These are phyloP conservation scores for Petrocephalus zakoni DNA, from an alignment of 2,113 vertebrate genomes.

Conservation along the genomic window DNA sequence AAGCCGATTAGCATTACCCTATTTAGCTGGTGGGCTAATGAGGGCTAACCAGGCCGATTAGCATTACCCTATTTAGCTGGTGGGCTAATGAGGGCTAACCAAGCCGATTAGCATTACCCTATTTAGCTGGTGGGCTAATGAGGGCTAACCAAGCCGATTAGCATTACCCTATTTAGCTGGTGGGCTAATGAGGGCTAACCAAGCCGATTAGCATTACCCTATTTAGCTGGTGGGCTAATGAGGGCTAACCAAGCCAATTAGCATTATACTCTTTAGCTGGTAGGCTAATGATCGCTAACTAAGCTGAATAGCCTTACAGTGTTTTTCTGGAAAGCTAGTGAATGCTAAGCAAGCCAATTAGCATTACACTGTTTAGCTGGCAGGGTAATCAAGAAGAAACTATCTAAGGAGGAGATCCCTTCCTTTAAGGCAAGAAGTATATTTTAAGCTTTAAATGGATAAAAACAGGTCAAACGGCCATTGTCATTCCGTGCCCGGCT, in stretches of 20 bases:
- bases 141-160: background rate
- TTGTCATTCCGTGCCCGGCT: background rate
- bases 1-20: background rate
- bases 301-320: background rate
- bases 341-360: background rate
- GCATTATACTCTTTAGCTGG: background rate
- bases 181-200: background rate
- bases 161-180: background rate
- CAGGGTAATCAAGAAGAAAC: background rate
- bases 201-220: background rate
- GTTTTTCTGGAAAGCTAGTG: background rate
- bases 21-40: background rate
- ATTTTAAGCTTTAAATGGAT: background rate
- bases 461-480: background rate
- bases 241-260: background rate
- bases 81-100: background rate
- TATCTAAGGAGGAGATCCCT: background rate
- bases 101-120: background rate
- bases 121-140: background rate
- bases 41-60: background rate
- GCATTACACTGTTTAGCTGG: background rate
- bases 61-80: background rate
- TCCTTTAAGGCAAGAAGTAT: background rate
- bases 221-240: background rate
- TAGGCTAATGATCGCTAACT: background rate